Evolutionary conservation across 2,113 vertebrate genomes (phyloP).

Genomic region (Sorex fumeus): DNA sequence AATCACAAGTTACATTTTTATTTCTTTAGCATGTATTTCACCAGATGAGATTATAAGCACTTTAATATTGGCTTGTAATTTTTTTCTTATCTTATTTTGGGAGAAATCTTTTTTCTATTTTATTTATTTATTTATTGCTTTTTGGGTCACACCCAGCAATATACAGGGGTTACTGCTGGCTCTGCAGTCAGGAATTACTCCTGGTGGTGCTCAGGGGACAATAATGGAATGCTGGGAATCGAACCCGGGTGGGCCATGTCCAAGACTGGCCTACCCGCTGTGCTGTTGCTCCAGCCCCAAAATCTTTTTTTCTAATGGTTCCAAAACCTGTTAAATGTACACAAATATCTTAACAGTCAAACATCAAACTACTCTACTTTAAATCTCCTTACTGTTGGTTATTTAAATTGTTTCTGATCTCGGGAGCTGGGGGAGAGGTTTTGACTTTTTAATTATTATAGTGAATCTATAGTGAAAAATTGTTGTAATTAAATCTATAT

Average conservation of each 20-base stretch:
- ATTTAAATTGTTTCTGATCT: conserved; percentile 18
- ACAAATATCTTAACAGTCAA: conserved; percentile 46
- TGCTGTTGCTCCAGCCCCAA: background rate
- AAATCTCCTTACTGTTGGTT: conserved; percentile 22
- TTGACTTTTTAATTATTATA: conserved; percentile 55
- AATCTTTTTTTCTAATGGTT: conserved; percentile 39
- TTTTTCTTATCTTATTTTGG: background rate
- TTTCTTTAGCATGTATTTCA: conserved; percentile 25
- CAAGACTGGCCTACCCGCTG: no score
- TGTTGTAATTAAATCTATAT: conserved; percentile 21
- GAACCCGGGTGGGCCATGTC: no score
- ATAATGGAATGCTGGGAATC: no score
- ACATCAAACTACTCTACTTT: conserved; percentile 37
- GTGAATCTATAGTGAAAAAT: conserved; percentile 42
- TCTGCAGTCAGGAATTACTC: no score
- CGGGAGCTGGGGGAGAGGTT: no score
- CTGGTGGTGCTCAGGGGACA: no score
- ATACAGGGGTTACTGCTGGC: no score
- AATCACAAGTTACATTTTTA: conserved; percentile 50
- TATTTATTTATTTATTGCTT: no score
- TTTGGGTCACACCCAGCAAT: no score
- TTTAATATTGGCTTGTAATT: background rate
- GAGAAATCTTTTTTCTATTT: background rate
- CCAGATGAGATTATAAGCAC: conserved; percentile 19
- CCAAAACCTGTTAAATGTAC: conserved; percentile 50